Conservation (phyloP, 2,113 vertebrate genomes). For the Ursus arctos region DNA sequence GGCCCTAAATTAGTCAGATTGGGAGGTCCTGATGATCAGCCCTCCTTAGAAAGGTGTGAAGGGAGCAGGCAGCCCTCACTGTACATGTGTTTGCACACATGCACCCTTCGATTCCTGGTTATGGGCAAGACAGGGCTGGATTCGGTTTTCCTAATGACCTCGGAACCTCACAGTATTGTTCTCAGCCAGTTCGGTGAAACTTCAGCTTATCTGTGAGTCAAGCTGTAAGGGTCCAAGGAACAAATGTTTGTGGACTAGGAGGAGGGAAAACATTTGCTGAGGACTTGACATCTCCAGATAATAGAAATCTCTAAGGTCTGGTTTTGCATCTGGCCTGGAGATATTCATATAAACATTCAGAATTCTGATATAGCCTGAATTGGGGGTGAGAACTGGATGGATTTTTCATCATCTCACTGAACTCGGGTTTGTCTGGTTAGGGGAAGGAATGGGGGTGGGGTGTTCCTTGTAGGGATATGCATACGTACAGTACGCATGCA, state of each 20-base stretch:
- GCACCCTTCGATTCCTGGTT: neutral
- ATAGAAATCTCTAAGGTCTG: neutral
- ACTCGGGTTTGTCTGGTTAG: neutral
- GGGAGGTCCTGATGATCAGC: neutral
- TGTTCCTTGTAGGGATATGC: neutral
- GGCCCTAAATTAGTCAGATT: neutral
- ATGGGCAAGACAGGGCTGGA: neutral
- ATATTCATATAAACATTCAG: neutral
- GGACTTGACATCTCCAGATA: neutral
- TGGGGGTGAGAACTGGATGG: neutral
- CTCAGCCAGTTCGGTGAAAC: fast-evolving
- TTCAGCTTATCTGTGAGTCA: neutral
- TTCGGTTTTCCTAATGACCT: neutral
- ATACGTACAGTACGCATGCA: neutral
- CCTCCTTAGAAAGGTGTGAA: neutral
- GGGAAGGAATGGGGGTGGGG: neutral
- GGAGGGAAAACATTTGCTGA: neutral
- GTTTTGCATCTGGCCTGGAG: neutral
- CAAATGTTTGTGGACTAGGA: neutral
- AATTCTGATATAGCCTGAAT: neutral
- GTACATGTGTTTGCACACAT: no score
- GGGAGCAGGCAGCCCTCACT: neutral
- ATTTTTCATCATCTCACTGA: neutral
- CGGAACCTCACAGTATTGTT: neutral
- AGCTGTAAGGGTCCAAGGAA: neutral